Evolutionary conservation across 2,113 vertebrate genomes (phyloP).

Genomic region (Panurus biarmicus): DNA sequence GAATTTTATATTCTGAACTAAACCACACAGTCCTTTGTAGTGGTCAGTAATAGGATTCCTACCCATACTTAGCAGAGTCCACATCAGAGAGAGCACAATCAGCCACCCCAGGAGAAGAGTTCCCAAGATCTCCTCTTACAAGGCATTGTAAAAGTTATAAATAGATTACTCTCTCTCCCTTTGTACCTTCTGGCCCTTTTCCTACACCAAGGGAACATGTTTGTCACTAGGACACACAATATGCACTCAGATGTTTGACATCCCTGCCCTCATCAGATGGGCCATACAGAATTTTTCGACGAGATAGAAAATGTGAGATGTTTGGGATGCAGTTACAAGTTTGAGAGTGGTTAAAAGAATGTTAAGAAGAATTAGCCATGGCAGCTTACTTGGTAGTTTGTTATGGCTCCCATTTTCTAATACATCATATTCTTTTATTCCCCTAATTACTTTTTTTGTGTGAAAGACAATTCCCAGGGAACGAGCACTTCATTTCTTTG

Average conservation of each 20-base stretch:
- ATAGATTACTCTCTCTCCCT: conserved; percentile 61
- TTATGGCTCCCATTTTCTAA: conserved; percentile 62
- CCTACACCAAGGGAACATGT: conserved; percentile 55
- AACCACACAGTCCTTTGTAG: conserved; percentile 62
- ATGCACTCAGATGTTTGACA: conserved; percentile 53
- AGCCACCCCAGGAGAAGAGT: conserved; percentile 65
- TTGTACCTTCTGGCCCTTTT: conserved; percentile 46
- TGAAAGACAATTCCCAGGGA: conserved; percentile 67
- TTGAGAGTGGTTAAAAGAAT: conserved; percentile 28
- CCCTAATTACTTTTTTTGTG: conserved; percentile 50
- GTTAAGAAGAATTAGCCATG: conserved; percentile 51
- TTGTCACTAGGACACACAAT: conserved; percentile 69
- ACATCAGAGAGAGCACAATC: conserved; percentile 62
- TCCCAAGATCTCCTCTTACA: conserved; percentile 79
- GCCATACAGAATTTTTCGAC: background rate
- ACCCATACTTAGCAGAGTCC: conserved; percentile 46
- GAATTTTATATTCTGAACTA: conserved; percentile 66
- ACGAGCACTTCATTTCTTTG: conserved; percentile 57
- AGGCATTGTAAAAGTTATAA: conserved; percentile 63
- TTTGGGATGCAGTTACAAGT: conserved; percentile 28
- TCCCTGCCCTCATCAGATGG: conserved; percentile 60
- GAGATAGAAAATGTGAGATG: conserved; percentile 15
- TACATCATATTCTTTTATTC: conserved; percentile 54
- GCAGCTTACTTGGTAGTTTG: conserved; percentile 51
- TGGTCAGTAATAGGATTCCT: conserved; percentile 63